These are phyloP conservation scores for Cyphomyrus discorhynchus DNA, from an alignment of 2,113 vertebrate genomes.

Conservation along the genomic window DNA sequence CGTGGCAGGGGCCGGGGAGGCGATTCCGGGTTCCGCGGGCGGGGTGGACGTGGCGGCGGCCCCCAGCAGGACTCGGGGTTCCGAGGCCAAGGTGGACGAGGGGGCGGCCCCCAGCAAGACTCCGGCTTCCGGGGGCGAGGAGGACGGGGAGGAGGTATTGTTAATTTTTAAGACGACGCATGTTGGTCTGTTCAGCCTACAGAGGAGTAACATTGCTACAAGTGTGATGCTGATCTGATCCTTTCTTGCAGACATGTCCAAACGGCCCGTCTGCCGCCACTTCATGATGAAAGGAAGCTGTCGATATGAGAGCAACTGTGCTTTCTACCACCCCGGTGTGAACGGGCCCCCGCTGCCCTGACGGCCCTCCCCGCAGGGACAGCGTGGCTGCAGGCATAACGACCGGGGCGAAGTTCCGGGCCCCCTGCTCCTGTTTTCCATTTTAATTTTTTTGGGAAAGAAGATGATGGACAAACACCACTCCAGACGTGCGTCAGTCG, in stretches of 20 bases:
- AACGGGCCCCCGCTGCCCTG: conserved; percentile 80
- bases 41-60: not conserved
- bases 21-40: conserved; percentile 36
- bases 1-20: conserved; percentile 65
- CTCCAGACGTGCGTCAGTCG: not conserved
- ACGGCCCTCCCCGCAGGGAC: conserved; percentile 7
- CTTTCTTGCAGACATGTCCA: conserved; percentile 75
- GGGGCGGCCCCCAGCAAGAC: not conserved
- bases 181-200: not conserved
- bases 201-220: not conserved
- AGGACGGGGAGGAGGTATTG: conserved; percentile 60
- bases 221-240: not conserved
- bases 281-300: conserved; percentile 94
- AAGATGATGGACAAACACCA: not conserved
- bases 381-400: not conserved
- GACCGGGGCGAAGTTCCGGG: not conserved
- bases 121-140: conserved; percentile 41
- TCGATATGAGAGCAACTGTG: conserved; percentile 84
- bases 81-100: not conserved
- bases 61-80: conserved; percentile 42
- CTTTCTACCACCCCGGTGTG: conserved; percentile 85
- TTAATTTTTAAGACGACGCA: not conserved
- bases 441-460: not conserved
- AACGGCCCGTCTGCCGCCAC: conserved; percentile 78
- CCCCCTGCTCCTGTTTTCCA: not conserved